Evolutionary conservation across 2,888 invertebrate genomes (phyloP).

Genomic region (Pseudoips prasinana): DNA sequence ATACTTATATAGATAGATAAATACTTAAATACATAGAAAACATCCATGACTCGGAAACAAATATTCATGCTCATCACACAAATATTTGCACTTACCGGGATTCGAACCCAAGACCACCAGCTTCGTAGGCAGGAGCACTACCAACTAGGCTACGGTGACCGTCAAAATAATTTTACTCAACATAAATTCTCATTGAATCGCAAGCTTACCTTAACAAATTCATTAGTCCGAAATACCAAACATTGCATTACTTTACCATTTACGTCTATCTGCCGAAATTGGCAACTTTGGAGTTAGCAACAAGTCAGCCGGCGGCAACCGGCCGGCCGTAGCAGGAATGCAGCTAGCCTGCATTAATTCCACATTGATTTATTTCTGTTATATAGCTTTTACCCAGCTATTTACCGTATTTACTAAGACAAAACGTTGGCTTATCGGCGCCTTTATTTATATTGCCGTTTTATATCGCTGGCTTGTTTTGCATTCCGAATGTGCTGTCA

Average conservation of each 20-base stretch:
- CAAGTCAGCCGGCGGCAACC: conserved; percentile 18
- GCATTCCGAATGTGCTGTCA: conserved; percentile 10
- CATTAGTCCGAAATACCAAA: not conserved
- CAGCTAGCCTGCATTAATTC: conserved; percentile 48
- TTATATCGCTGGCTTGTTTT: conserved; percentile 17
- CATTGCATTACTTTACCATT: not conserved
- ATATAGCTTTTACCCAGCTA: conserved; percentile 30
- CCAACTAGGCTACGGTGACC: no score
- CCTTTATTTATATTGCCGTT: conserved; percentile 28
- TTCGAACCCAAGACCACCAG: no score
- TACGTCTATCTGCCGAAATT: conserved; percentile 19
- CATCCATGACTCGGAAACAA: no score
- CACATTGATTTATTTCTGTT: conserved; percentile 39
- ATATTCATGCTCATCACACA: no score
- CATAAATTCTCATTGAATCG: no score
- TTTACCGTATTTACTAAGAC: conserved; percentile 31
- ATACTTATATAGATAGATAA: no score
- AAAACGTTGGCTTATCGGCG: conserved; percentile 27
- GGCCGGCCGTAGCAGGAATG: conserved; percentile 48
- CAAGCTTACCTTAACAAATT: no score
- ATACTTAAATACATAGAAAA: no score
- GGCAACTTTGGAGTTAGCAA: conserved; percentile 21
- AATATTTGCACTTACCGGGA: no score
- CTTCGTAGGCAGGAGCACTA: no score
- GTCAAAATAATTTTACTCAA: no score